These are phyloP conservation scores for Phalera bucephala DNA, from an alignment of 2,888 invertebrate species.

Conservation along the genomic window DNA sequence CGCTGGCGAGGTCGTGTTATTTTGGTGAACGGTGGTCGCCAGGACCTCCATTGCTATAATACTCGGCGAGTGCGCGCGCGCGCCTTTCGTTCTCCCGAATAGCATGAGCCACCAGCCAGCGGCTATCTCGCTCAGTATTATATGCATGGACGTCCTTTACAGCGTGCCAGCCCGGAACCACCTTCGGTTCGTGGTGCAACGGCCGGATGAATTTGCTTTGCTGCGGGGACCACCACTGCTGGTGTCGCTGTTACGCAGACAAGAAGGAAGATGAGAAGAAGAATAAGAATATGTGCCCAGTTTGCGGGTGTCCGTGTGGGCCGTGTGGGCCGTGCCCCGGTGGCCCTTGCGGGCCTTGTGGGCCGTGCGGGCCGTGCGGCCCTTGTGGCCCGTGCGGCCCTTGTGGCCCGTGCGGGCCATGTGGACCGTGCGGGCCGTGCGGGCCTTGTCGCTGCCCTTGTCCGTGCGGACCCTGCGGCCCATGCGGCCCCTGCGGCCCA, in stretches of 20 bases:
- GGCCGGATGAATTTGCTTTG: slow-evolving; percentile 39
- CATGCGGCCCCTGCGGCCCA: slow-evolving; percentile 53
- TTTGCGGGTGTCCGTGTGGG: slow-evolving; percentile 35
- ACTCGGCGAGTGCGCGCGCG: slow-evolving; percentile 58
- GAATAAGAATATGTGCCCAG: slow-evolving; percentile 30
- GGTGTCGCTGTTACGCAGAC: slow-evolving; percentile 40
- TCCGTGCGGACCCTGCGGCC: slow-evolving; percentile 37
- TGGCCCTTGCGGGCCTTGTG: slow-evolving; percentile 26
- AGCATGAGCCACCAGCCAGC: slow-evolving; percentile 57
- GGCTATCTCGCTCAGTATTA: slow-evolving; percentile 62
- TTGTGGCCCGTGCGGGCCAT: slow-evolving; percentile 39
- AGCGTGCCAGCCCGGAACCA: slow-evolving; percentile 39
- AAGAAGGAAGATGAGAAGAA: slow-evolving; percentile 45
- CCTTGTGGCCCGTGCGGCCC: slow-evolving; percentile 33
- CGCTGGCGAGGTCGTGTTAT: slow-evolving; percentile 61
- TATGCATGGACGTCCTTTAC: slow-evolving; percentile 71
- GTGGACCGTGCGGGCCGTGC: slow-evolving; percentile 35
- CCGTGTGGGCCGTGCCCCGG: slow-evolving; percentile 42
- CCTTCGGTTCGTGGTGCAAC: slow-evolving; percentile 22
- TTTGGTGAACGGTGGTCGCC: slow-evolving; percentile 71
- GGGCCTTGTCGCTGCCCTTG: slow-evolving; percentile 23
- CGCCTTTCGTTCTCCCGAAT: slow-evolving; percentile 65
- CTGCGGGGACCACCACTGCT: slow-evolving; percentile 47
- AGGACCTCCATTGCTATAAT: slow-evolving; percentile 68
- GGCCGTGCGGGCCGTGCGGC: slow-evolving; percentile 14